These are phyloP conservation scores for Nothoprocta perdicaria DNA, from an alignment of 2,113 vertebrate species.

Conservation along the genomic window DNA sequence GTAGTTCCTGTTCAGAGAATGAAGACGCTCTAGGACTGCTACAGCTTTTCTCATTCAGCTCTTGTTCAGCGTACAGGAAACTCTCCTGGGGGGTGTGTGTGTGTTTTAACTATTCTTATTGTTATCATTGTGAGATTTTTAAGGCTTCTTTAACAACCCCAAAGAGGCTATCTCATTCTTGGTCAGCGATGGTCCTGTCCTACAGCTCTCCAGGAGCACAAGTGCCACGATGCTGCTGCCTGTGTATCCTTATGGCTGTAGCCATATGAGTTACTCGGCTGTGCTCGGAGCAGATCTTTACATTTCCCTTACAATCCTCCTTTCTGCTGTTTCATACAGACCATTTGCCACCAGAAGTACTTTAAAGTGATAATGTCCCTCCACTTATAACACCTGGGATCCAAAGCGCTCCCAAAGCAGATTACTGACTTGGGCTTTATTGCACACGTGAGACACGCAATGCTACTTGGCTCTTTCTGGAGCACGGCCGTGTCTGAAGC, in stretches of 20 bases:
- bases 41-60: background rate
- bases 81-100: background rate
- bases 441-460: background rate
- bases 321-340: background rate
- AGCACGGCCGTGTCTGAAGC: background rate
- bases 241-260: background rate
- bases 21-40: background rate
- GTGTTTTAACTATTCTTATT: background rate
- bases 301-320: background rate
- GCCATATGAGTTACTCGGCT: background rate
- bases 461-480: background rate
- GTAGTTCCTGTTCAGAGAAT: background rate
- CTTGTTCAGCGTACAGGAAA: background rate
- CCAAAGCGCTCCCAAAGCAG: slow-evolving; percentile 23
- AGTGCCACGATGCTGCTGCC: background rate
- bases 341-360: slow-evolving; percentile 9
- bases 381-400: background rate
- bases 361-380: slow-evolving; percentile 25
- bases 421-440: slow-evolving; percentile 20
- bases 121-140: background rate
- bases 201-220: background rate
- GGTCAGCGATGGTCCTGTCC: background rate
- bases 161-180: background rate
- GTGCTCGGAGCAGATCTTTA: background rate
- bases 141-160: background rate